phyloP scores from a whole-genome alignment of 1,140 invertebrate species.

The Drosophila oshimai region DNA sequence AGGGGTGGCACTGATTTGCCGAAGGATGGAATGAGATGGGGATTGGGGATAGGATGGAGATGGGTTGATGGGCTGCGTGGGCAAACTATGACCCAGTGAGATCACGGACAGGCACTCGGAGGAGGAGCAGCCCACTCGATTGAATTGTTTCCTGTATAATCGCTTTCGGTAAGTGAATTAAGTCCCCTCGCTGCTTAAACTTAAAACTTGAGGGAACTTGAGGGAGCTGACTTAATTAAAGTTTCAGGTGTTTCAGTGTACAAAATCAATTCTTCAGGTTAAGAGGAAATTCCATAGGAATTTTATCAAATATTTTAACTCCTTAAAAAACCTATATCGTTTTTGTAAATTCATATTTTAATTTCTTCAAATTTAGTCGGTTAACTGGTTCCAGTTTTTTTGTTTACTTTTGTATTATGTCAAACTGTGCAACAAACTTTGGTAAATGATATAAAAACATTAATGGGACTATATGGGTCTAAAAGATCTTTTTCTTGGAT shows the following conservation, averaged over 20 bases:
- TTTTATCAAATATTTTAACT: too few relatives aligned
- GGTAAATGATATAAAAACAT: too few relatives aligned
- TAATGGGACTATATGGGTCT: too few relatives aligned
- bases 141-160: conserved; percentile 30
- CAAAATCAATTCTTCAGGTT: too few relatives aligned
- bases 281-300: too few relatives aligned
- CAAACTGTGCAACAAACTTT: too few relatives aligned
- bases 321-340: too few relatives aligned
- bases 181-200: neutral
- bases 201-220: neutral
- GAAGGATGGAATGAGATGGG: neutral
- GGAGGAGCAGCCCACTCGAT: conserved; percentile 18
- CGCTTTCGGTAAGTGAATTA: conserved; percentile 28
- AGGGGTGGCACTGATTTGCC: conserved; percentile 39
- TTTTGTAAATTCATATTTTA: too few relatives aligned
- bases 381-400: too few relatives aligned
- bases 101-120: conserved; percentile 13
- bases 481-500: too few relatives aligned
- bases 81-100: conserved; percentile 40
- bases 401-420: too few relatives aligned
- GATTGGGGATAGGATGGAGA: neutral
- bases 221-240: conserved; percentile 19
- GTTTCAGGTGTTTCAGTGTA: conserved; percentile 6
- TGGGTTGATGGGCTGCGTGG: neutral
- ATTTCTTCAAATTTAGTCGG: too few relatives aligned